Conservation (phyloP, 2,797 vertebrate species). For the Molossus molossus region DNA sequence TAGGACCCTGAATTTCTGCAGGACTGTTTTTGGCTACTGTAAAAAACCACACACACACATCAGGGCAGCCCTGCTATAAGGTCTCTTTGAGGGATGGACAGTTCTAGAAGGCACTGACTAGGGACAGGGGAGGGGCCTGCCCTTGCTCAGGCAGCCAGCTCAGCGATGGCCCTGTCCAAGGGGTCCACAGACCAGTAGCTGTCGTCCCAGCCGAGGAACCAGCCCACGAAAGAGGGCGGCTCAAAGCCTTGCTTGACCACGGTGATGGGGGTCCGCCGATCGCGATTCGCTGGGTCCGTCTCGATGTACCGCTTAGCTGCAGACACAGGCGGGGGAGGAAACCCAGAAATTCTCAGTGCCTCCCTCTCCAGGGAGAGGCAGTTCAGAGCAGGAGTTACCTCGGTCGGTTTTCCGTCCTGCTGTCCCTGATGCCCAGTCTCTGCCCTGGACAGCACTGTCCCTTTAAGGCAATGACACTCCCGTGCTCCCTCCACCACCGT, state of each 20-base stretch:
- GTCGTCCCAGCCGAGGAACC: constrained; percentile 98
- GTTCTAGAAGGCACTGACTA: constrained; percentile 85
- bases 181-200: constrained; percentile 97
- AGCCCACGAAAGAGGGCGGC: constrained; percentile 97
- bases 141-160: constrained; percentile 91
- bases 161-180: constrained; percentile 95
- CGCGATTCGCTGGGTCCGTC: constrained; percentile 95
- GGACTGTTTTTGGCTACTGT: constrained; percentile 88
- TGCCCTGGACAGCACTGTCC: background rate
- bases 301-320: constrained; percentile 96
- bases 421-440: background rate
- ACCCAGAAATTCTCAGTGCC: background rate
- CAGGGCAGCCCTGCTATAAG: background rate
- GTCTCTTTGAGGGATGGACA: constrained; percentile 78
- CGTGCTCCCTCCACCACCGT: fast-evolving
- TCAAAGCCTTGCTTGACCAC: constrained; percentile 95
- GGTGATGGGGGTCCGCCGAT: constrained; percentile 94
- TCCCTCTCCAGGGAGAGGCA: background rate
- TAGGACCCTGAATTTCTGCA: constrained; percentile 85
- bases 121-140: background rate
- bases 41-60: constrained; percentile 68
- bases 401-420: fast-evolving
- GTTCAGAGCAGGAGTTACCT: background rate
- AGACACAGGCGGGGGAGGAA: background rate
- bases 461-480: background rate